A percentile compares a stretch with the other conserved stretches of the same genome.
phyloP scores from a whole-genome alignment of 1,140 invertebrate genomes.

The Yoshiicerus persimilis region DNA sequence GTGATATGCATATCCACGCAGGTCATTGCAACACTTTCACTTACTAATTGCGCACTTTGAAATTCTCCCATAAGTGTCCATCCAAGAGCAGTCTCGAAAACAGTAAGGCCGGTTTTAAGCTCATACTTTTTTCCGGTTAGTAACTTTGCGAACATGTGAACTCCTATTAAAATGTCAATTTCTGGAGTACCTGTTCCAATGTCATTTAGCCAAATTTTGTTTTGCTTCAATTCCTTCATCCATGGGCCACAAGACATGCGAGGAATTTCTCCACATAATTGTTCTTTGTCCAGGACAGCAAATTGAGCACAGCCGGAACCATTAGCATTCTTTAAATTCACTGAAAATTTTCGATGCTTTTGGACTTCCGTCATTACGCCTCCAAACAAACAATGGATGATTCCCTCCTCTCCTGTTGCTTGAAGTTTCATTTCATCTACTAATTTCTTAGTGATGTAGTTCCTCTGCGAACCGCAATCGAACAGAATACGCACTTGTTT shows the following conservation, averaged over 20 bases:
- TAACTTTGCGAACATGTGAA: not conserved
- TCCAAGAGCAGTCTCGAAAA: slow-evolving; percentile 52
- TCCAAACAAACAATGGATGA: slow-evolving; percentile 19
- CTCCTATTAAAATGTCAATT: slow-evolving; percentile 31
- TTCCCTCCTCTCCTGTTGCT: not conserved
- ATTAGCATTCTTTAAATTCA: not conserved
- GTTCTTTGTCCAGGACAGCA: not conserved
- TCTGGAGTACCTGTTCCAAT: not conserved
- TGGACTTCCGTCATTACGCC: not conserved
- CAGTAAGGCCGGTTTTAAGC: slow-evolving; percentile 50
- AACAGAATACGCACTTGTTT: not conserved
- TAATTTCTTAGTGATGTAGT: not conserved
- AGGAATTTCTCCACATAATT: slow-evolving; percentile 19
- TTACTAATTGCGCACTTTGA: not conserved
- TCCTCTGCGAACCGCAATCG: slow-evolving; percentile 27
- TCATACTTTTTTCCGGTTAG: slow-evolving; percentile 48
- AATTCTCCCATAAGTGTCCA: slow-evolving; percentile 53
- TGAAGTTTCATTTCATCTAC: not conserved
- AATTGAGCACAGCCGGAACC: not conserved
- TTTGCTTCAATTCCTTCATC: not conserved
- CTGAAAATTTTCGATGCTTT: not conserved
- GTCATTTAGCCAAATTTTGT: slow-evolving; percentile 20
- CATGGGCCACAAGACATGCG: not conserved
- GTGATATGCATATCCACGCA: not conserved
- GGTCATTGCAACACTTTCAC: not conserved